phyloP scores from a whole-genome alignment of 92 coral and sea anemone species.

The Isaurus tuberculatus region DNA sequence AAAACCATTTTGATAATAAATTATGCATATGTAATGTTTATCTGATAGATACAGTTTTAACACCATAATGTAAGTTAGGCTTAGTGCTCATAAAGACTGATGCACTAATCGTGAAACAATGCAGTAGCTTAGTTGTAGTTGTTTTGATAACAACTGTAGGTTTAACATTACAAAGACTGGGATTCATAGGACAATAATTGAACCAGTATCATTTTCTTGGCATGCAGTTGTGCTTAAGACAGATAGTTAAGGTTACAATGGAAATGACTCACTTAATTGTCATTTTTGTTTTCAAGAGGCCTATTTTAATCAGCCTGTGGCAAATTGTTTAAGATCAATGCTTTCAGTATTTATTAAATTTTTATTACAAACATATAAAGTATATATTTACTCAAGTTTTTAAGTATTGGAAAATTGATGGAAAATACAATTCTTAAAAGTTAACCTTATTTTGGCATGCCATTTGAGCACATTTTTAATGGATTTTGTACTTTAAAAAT shows the following conservation, averaged over 20 bases:
- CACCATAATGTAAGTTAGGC: too few species aligned
- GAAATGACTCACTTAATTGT: neutral
- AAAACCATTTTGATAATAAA: neutral
- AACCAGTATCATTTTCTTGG: too few species aligned
- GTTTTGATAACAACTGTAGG: too few species aligned
- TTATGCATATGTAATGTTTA: too few species aligned
- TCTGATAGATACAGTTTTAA: too few species aligned
- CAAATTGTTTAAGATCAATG: neutral
- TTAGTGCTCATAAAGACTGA: too few species aligned
- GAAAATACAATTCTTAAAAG: neutral
- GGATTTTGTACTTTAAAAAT: neutral
- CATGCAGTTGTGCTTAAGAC: too few species aligned
- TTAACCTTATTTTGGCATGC: neutral
- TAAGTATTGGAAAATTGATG: neutral
- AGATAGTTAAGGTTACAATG: too few species aligned
- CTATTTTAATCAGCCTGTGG: neutral
- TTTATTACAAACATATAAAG: neutral
- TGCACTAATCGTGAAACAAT: too few species aligned
- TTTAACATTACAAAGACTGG: too few species aligned
- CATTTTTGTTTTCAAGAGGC: neutral
- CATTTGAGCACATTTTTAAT: neutral
- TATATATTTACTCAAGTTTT: neutral
- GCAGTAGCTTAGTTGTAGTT: too few species aligned
- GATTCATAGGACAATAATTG: too few species aligned
- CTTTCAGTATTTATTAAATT: conserved; percentile 12